A percentile compares a stretch with the other conserved stretches of the same genome.
phyloP scores from a whole-genome alignment of 2,797 vertebrate genomes.

The Tinamus major region DNA sequence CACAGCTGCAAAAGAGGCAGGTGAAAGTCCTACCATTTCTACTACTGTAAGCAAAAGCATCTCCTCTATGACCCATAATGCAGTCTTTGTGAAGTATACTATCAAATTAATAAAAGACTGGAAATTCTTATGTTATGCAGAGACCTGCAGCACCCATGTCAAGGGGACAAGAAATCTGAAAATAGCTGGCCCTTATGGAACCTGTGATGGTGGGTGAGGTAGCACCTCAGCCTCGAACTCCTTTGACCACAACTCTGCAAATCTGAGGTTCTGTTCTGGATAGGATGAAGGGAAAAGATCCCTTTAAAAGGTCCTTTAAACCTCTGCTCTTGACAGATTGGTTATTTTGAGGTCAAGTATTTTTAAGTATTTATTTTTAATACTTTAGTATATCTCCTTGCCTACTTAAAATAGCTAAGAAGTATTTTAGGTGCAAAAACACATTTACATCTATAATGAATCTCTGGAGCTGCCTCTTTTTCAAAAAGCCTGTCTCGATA shows the following conservation, averaged over 20 bases:
- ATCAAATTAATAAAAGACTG: not conserved
- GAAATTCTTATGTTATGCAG: not conserved
- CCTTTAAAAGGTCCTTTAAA: slow-evolving; percentile 19
- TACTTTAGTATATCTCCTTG: slow-evolving; percentile 19
- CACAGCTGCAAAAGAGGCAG: not conserved
- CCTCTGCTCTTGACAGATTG: not conserved
- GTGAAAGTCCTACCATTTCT: not conserved
- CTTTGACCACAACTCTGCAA: slow-evolving; percentile 37
- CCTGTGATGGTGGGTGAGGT: not conserved
- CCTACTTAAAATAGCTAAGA: slow-evolving; percentile 50
- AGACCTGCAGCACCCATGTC: not conserved
- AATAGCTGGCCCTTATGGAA: not conserved
- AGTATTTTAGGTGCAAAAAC: slow-evolving; percentile 33
- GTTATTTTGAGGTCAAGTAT: slow-evolving; percentile 60
- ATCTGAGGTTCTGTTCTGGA: not conserved
- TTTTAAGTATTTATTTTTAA: slow-evolving; percentile 67
- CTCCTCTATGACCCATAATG: not conserved
- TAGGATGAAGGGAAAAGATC: slow-evolving; percentile 14
- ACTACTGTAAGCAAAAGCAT: not conserved
- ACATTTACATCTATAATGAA: not conserved
- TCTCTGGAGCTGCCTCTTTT: not conserved
- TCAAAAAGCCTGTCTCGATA: not conserved
- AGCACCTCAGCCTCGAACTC: not conserved
- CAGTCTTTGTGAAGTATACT: not conserved
- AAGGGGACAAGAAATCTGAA: not conserved